Evolutionary conservation across 2,113 vertebrate species (phyloP), one percentile per base, ranked within the genome.

Genomic region (Probosciger aterrimus): DNA sequence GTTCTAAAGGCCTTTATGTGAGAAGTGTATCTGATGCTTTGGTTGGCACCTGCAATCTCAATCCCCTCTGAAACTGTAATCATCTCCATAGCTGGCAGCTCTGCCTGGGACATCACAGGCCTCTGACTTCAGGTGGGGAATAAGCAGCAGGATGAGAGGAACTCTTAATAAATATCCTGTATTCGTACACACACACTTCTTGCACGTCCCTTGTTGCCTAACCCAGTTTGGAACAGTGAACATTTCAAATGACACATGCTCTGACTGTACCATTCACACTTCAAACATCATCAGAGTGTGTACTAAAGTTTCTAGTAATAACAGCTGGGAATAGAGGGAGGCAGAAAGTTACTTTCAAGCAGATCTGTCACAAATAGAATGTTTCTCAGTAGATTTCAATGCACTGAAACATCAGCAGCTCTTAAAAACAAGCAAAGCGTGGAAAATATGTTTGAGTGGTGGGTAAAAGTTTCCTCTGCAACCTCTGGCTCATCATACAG

Each of bases 141-240:
- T 93, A 97, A 95, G 62, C 88, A 88, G 78, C 90, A 96, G 75
- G 83, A 71, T 43, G 74, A 65, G 73, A 85, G 39, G 49, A 94
- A 46, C 81, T 94, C 55, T 89, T 97, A 93, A 92, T 95, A 97
- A 95, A 94, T 94, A 95, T 35, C 88, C 88, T 82, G 6, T 81
- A 78, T 96, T 96, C 73, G 25, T 94, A 84, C 69, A 92, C 88
- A 97, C 57, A 5, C 9, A 23, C 57, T 24, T 59, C 57, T 35
- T 35, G 57, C 33, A 70, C 59, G 67, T 97, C 95, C 95, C 95
- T 93, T 55, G 92, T 92, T 97, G 93, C 84, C 82, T 97, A 97
- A 92, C 94, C 95, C 76, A 96, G 79, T 96, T 97, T 95, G 94
- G 85, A 96, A 82, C 86, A 94, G 91, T 71, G 93, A 96, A 62